Evolutionary conservation across 2,113 vertebrate species (phyloP).

Genomic region (Erythrocercus mccallii): DNA sequence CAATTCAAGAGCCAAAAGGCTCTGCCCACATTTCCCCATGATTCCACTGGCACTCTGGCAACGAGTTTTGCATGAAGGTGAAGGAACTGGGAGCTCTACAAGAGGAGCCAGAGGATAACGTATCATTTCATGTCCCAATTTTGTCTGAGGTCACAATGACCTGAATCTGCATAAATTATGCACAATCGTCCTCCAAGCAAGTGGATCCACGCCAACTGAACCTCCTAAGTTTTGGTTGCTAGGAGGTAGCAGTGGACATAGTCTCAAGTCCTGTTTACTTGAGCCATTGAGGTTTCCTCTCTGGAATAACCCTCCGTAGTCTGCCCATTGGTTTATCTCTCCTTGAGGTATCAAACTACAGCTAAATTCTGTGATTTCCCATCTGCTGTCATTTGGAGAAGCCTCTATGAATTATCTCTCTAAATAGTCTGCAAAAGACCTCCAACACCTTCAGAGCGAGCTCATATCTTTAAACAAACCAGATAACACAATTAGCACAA

Average conservation of each 20-base stretch:
- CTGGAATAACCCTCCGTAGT: neutral
- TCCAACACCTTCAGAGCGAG: neutral
- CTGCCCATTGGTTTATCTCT: neutral
- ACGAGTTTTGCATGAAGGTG: neutral
- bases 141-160: constrained; percentile 1
- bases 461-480: neutral
- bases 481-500: neutral
- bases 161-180: neutral
- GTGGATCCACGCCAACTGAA: neutral
- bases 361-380: neutral
- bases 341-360: neutral
- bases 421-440: neutral
- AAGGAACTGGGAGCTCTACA: neutral
- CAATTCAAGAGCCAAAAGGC: neutral
- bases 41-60: neutral
- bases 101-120: neutral
- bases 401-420: neutral
- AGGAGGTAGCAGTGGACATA: neutral
- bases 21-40: neutral
- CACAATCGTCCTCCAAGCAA: neutral
- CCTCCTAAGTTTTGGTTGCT: neutral
- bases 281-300: neutral
- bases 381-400: neutral
- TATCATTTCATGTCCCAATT: neutral
- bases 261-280: neutral